These are phyloP conservation scores for Hydraecia micacea DNA, from an alignment of 2,888 invertebrate genomes.

Conservation along the genomic window DNA sequence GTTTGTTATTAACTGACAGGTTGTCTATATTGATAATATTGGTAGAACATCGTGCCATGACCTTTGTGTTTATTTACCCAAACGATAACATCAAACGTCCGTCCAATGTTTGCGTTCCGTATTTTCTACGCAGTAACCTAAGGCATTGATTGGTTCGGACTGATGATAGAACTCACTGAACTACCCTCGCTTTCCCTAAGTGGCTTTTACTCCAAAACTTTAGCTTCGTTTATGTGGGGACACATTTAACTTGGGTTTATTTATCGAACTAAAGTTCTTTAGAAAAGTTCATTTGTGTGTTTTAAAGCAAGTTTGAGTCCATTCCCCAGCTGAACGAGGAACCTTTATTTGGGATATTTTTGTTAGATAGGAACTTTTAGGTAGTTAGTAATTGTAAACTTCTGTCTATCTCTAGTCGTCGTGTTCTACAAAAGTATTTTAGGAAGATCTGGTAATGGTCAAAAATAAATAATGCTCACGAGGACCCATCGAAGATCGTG, in stretches of 20 bases:
- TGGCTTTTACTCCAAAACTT: conserved; percentile 62
- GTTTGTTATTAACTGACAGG: conserved; percentile 22
- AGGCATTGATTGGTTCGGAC: conserved; percentile 46
- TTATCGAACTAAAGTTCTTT: conserved; percentile 61
- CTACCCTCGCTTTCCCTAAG: conserved; percentile 54
- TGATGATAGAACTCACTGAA: conserved; percentile 50
- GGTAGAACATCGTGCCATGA: not conserved
- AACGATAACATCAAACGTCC: conserved; percentile 14
- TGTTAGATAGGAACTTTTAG: conserved; percentile 28
- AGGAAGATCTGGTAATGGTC: too few species aligned
- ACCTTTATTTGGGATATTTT: conserved; percentile 32
- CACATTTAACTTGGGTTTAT: conserved; percentile 61
- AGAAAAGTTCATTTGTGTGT: conserved; percentile 60
- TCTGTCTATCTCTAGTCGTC: not conserved
- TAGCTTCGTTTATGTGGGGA: conserved; percentile 44
- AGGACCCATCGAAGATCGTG: not conserved
- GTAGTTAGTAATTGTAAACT: conserved; percentile 24
- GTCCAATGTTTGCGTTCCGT: conserved; percentile 24
- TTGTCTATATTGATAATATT: conserved; percentile 32
- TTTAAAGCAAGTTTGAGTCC: conserved; percentile 47
- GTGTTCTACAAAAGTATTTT: not conserved
- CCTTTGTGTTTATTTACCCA: conserved; percentile 12
- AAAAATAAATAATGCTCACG: not conserved
- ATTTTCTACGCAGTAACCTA: conserved; percentile 32
- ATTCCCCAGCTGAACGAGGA: conserved; percentile 27